phyloP scores from a whole-genome alignment of 2,113 vertebrate species.

The Athene noctua region DNA sequence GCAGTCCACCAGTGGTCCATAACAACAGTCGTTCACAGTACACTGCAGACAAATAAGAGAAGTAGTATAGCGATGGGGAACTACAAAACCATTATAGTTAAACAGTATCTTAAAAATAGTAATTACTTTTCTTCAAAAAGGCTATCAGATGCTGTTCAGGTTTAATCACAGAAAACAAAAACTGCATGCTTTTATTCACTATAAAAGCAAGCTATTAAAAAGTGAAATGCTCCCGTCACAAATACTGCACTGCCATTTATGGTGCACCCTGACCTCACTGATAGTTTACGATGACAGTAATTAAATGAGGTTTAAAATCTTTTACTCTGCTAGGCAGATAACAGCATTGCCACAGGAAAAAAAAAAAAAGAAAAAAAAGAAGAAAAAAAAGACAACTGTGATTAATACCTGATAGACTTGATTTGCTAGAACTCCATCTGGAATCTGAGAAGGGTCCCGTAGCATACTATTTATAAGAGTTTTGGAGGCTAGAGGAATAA shows the following conservation, averaged over 20 bases:
- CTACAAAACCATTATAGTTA: conserved; percentile 57
- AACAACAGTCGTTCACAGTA: conserved; percentile 99
- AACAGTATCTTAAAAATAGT: conserved; percentile 68
- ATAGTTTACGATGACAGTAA: conserved; percentile 82
- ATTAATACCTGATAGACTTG: conserved; percentile 93
- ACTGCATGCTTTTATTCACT: conserved; percentile 70
- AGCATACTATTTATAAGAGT: conserved; percentile 90
- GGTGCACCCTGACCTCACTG: conserved; percentile 75
- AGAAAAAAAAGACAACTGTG: conserved; percentile 64
- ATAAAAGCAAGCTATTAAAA: conserved; percentile 80
- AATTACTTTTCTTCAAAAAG: conserved; percentile 67
- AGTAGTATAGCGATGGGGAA: conserved; percentile 13
- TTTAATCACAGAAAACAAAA: conserved; percentile 79
- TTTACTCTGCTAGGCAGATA: conserved; percentile 73
- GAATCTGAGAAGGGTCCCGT: conserved; percentile 91
- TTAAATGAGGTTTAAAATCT: conserved; percentile 83
- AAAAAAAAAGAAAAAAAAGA: not conserved
- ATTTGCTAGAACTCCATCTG: conserved; percentile 88
- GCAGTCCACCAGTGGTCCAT: conserved; percentile 99
- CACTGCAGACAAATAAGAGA: conserved; percentile 86
- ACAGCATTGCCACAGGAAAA: conserved; percentile 56
- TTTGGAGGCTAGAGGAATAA: conserved; percentile 84
- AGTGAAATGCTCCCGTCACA: conserved; percentile 73
- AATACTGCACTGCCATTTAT: conserved; percentile 76
- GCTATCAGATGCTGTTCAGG: conserved; percentile 64